Base-by-base conservation (phyloP, 1,140 invertebrate genomes). In the Antheraea pernyi region DNA sequence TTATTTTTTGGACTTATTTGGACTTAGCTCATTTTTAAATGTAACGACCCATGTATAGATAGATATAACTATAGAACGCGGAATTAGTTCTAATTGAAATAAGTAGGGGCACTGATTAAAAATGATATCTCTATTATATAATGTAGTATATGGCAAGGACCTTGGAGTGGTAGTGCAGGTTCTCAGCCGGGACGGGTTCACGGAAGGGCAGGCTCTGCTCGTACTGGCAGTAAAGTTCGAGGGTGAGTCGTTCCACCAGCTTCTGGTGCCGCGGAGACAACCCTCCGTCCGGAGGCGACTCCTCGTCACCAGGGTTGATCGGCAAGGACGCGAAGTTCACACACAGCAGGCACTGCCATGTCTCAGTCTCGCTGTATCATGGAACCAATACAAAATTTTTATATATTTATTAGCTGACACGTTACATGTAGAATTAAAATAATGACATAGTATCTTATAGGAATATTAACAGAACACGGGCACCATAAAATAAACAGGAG, bases 271-370 rank as follows among this genome's bases (percentile, higher is more conserved):
- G 90, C 10, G 91, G 75, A 65, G 91, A 93, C 68, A 97, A 91
- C 62, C 93, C 91, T 19, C 73, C 82, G 58, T 67, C 78, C 9
- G 59, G 59, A 61, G 92, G 92, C 10, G 92, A 75, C 64, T 89
- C 77, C 61, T 70, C 94, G 93, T 10, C 88, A 91, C 59, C 90
- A 78, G 58, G 85, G 59, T 74, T 78, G 19, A 65, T 69, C 36
- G 94, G 91, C 71, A 95, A 93, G 80, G 96, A 95, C 61, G 95
- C 94, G 75, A 97, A 95, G 92, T 97, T 96, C 65, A 95, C 96
- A 93, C 97, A 98, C 65, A 98, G 92, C 80, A 97, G 94, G 91
- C 97, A 99, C 81, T 97, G 96, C 97, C 97, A 99, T 19, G 96
- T 96, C 86, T 98, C 97, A 71, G 95, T 96, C 88, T 97, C 97